Evolutionary conservation across 1,140 invertebrate species (phyloP).

Genomic region (Diploscapter pachys): DNA sequence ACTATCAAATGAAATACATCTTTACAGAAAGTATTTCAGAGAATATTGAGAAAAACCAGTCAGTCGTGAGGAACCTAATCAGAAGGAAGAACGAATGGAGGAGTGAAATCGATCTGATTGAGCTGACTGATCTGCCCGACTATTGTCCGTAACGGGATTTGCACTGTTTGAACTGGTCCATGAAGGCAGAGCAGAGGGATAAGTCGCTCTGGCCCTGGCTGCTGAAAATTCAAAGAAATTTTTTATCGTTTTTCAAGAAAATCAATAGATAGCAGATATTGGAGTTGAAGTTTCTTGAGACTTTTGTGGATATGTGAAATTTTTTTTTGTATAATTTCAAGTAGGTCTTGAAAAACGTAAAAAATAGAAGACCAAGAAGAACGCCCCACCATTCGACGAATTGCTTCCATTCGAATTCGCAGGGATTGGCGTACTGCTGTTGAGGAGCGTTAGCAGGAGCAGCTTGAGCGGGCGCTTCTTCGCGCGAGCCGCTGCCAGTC

Average conservation of each 20-base stretch:
- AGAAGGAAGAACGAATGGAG: too few species aligned
- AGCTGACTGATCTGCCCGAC: too few species aligned
- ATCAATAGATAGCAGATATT: not conserved
- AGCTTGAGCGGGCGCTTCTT: constrained; percentile 67
- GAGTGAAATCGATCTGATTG: too few species aligned
- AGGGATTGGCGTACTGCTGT: constrained; percentile 49
- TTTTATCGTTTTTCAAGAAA: not conserved
- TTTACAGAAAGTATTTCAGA: too few species aligned
- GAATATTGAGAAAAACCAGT: too few species aligned
- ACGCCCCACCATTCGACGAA: constrained; percentile 60
- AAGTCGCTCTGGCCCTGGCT: constrained; percentile 59
- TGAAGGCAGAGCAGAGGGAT: constrained; percentile 82
- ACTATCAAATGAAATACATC: too few species aligned
- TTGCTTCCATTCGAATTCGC: constrained; percentile 61
- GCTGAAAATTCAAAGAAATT: constrained; percentile 19
- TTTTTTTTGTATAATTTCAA: not conserved
- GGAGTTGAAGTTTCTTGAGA: not conserved
- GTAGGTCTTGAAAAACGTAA: not conserved
- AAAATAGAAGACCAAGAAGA: not conserved
- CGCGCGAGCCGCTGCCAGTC: constrained; percentile 70
- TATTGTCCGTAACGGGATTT: constrained; percentile 23
- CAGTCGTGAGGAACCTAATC: too few species aligned
- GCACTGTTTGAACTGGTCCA: constrained; percentile 86
- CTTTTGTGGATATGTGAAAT: too few species aligned
- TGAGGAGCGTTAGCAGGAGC: constrained; percentile 54